Base-by-base conservation (phyloP, 1,140 invertebrate species). In the Hycleus phaleratus region DNA sequence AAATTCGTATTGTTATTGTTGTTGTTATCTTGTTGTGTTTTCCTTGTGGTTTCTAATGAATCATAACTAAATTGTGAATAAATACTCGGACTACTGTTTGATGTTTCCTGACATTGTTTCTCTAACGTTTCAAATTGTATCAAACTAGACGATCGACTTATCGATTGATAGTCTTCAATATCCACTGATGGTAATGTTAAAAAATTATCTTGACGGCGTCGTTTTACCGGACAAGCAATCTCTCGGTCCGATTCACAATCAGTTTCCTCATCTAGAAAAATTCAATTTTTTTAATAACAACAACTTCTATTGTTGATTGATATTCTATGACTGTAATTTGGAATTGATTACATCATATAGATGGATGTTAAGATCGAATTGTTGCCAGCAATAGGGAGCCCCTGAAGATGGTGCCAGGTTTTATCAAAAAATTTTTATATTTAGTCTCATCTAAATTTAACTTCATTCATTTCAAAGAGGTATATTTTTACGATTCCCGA, bases 71-170 rank as follows among this genome's bases (percentile, higher is more conserved):
- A 79, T 45, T 76, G 74, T 32, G 78, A 79, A 46, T 70, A 68
- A 4, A 73, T 62, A 42, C 72, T 70, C 0, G 79, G 79, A 6
- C 81, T 79, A 52, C 68, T 69, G 38, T 59, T 69, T n/a, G 64
- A 71, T 10, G 66, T 68, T 11, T 71, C 65, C 56, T 79, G 79
- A 66, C 83, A 87, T 39, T 84, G 85, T 59, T 83, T 79, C 65
- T 88, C 86, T 48, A 91, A 73, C 0, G 82, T 87, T 71, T 91
- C 88, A 70, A 91, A 91, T 71, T 90, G 88, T 25, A 90, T 76
- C 26, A 91, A 75, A 51, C 86, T 89, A 42, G 85, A 87, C 25
- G 87, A 88, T 46, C 88, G 79, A 52, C 81, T 83, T 4, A 84
- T 70, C 65, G 82, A 72, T n/a, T 79, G 79, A 47, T 76, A 75